Conservation (phyloP, 2,888 invertebrate species). For the Cephus spinipes region DNA sequence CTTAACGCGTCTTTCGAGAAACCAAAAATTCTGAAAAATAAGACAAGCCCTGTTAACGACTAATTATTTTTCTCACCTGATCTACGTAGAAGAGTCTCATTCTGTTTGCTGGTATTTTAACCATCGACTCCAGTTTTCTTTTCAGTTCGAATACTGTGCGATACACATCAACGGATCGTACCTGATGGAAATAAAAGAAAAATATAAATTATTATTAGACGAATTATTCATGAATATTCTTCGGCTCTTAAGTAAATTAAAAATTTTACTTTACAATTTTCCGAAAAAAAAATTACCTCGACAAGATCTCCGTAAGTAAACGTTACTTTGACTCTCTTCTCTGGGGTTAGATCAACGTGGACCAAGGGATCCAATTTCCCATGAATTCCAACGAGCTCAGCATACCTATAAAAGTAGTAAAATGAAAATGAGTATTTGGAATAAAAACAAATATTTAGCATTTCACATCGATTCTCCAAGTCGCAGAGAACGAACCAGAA, state of each 20-base stretch:
- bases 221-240: background rate
- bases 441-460: constrained; percentile 5
- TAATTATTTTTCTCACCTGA: constrained; percentile 68
- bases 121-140: constrained; percentile 81
- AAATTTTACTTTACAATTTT: background rate
- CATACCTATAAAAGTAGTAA: constrained; percentile 72
- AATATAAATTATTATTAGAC: background rate
- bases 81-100: constrained; percentile 93
- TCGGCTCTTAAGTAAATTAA: background rate
- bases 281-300: constrained; percentile 68
- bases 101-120: constrained; percentile 84
- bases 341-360: constrained; percentile 87
- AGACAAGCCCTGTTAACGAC: constrained; percentile 11
- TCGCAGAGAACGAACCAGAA: constrained; percentile 7
- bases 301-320: constrained; percentile 83
- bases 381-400: constrained; percentile 85
- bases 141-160: constrained; percentile 87
- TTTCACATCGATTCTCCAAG: constrained; percentile 9
- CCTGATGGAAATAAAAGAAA: constrained; percentile 41
- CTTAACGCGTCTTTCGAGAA: constrained; percentile 34
- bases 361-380: constrained; percentile 92
- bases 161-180: constrained; percentile 65
- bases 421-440: constrained; percentile 43
- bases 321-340: constrained; percentile 87
- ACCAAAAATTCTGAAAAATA: constrained; percentile 43